Evolutionary conservation across 1,140 invertebrate genomes (phyloP), one percentile per base, ranked within the genome.

Genomic region (Latrodectus geometricus): DNA sequence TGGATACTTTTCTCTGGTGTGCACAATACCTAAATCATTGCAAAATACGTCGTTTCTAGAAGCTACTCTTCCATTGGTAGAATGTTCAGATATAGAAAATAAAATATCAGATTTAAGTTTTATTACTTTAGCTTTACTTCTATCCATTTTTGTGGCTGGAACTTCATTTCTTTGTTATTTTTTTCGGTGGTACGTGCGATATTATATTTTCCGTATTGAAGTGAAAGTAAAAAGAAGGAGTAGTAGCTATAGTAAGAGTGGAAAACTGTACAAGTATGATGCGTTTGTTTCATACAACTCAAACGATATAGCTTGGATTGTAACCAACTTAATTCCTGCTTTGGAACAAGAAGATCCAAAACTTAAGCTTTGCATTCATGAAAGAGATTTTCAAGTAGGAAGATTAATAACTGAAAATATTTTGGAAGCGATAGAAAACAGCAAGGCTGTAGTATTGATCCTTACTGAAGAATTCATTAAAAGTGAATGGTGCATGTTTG

Each of bases 401-500:
- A 91, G 92, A 0, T 91, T 93, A 68, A 94, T 94, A 76, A 93
- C 93, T 0, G 93, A 94, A 88, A 92, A 92, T 85, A 93, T 95
- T 78, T 89, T 94, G 17, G 91, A 91, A 86, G 92, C 92, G 88
- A 92, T 95, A 56, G 91, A 92, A 35, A 91, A 92, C 73, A 94
- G 94, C 89, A 91, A 93, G 70, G 93, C 93, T 89, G 93, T 93
- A 17, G 90, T 95, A 68, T 90, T 95, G 20, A 90, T 94, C n/a
- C 91, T 95, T 49, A 94, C 93, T 81, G 92, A 94, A 88, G 91
- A 92, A 79, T 95, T 94, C 89, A 92, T 93, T 0, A 92, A 92
- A 88, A 94, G 94, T 65, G 93, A 94, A 61, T 95, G 94, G 94
- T 95, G 94, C 89, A 93, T 99, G 99, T 94, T 94, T 92, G 94